Conservation (phyloP, 2,797 vertebrate genomes). For the Anableps anableps region DNA sequence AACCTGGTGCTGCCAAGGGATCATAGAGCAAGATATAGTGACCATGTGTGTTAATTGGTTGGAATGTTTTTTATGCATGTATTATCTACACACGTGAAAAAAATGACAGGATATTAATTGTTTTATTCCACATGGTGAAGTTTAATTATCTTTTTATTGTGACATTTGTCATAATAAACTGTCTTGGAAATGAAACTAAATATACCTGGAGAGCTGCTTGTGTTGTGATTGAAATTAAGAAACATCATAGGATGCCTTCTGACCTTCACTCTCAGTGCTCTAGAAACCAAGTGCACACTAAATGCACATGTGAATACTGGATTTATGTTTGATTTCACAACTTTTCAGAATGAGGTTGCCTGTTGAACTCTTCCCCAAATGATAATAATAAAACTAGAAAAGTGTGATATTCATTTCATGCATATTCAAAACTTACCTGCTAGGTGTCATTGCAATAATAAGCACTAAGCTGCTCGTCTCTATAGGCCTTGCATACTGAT, state of each 20-base stretch:
- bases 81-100: neutral
- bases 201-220: neutral
- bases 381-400: conserved; percentile 60
- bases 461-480: conserved; percentile 66
- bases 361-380: conserved; percentile 59
- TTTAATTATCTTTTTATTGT: conserved; percentile 2
- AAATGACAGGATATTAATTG: neutral
- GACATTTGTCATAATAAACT: neutral
- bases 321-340: conserved; percentile 53
- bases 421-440: conserved; percentile 77
- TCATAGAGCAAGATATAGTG: neutral
- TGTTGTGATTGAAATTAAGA: conserved; percentile 7
- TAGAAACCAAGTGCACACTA: conserved; percentile 8
- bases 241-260: conserved; percentile 4
- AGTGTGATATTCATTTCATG: conserved; percentile 70
- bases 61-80: neutral
- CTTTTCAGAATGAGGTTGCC: conserved; percentile 36
- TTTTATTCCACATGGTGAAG: neutral
- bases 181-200: neutral
- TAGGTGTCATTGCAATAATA: conserved; percentile 75
- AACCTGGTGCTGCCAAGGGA: neutral
- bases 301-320: conserved; percentile 1
- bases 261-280: conserved; percentile 23
- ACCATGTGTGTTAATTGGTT: neutral
- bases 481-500: conserved; percentile 68